Conservation (phyloP, 2,113 vertebrate genomes). For the Brachyistius frenatus region DNA sequence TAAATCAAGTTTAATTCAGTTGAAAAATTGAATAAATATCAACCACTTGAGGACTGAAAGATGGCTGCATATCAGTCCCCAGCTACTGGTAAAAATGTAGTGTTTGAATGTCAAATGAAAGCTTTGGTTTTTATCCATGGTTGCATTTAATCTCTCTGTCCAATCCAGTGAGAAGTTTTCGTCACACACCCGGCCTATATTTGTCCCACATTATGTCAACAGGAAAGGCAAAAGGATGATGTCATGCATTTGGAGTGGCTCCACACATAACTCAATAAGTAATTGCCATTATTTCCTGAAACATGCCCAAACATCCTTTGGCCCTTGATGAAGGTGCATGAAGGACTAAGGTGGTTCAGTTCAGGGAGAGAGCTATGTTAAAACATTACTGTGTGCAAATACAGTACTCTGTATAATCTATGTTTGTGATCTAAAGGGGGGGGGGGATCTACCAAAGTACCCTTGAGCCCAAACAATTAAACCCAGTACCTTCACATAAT, state of each 20-base stretch:
- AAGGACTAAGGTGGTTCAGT: conserved; percentile 4
- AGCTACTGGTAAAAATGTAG: neutral
- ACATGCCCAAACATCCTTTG: conserved; percentile 57
- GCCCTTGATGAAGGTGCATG: conserved; percentile 27
- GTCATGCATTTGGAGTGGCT: conserved; percentile 65
- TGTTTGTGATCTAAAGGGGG: neutral
- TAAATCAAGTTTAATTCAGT: too few species aligned
- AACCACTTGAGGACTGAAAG: neutral
- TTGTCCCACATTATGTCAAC: conserved; percentile 66
- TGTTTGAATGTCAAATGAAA: neutral
- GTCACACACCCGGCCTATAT: conserved; percentile 42
- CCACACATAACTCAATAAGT: conserved; percentile 43
- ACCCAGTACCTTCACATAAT: neutral
- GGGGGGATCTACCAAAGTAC: neutral
- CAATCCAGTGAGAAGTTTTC: conserved; percentile 29
- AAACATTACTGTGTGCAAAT: conserved; percentile 5
- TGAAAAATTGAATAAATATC: neutral
- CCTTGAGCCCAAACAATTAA: neutral
- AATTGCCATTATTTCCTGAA: conserved; percentile 62
- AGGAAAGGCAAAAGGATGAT: conserved; percentile 70
- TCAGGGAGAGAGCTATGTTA: conserved; percentile 10
- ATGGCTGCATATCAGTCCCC: neutral
- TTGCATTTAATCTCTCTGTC: conserved; percentile 26
- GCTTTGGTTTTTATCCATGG: neutral
- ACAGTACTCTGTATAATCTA: neutral